Conservation (phyloP, 2,888 invertebrate genomes). For the Melanotus villosus region DNA sequence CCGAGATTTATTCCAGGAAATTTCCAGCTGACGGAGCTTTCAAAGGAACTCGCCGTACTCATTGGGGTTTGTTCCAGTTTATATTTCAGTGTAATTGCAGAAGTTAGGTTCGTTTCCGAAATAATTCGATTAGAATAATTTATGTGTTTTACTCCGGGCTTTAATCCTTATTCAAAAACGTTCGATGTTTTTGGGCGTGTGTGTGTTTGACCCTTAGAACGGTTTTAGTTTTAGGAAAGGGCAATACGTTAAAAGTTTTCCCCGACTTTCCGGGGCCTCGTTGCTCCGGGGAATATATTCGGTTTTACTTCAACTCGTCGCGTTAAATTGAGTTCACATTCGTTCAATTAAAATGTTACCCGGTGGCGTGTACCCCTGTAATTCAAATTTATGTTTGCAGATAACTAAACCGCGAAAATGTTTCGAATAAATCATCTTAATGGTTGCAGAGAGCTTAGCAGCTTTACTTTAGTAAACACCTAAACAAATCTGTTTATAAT, state of each 20-base stretch:
- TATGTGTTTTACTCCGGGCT: neutral
- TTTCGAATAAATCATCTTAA: constrained; percentile 29
- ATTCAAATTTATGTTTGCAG: constrained; percentile 32
- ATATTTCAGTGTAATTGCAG: constrained; percentile 22
- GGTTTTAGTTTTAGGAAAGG: no score
- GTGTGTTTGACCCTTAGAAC: no score
- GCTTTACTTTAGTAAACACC: constrained; percentile 30
- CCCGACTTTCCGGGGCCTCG: neutral
- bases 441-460: constrained; percentile 21
- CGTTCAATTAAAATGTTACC: constrained; percentile 27
- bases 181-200: neutral
- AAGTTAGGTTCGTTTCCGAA: constrained; percentile 17
- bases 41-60: constrained; percentile 24
- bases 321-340: constrained; percentile 21
- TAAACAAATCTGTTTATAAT: constrained; percentile 31
- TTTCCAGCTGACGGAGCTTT: constrained; percentile 26
- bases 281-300: no score
- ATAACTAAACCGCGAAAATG: constrained; percentile 32
- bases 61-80: neutral
- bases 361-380: constrained; percentile 14
- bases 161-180: neutral
- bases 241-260: neutral
- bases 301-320: neutral
- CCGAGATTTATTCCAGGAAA: constrained; percentile 18
- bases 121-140: constrained; percentile 24